Conservation (phyloP, 2,113 vertebrate genomes). For the Ellobius talpinus region DNA sequence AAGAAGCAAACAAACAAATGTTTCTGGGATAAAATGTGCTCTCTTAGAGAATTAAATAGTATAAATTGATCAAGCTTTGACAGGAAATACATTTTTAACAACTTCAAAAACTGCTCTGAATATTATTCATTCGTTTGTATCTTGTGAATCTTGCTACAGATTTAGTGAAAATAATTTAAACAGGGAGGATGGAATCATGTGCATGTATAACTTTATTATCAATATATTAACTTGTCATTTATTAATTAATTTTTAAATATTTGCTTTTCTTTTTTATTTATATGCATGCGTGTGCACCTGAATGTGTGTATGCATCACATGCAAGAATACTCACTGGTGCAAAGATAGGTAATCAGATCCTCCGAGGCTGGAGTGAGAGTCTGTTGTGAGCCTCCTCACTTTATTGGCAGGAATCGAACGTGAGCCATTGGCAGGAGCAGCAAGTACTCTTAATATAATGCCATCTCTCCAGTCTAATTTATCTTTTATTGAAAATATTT, state of each 20-base stretch:
- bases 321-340: not conserved
- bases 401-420: accelerated
- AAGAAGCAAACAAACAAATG: not conserved
- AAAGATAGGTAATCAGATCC: accelerated
- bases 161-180: slow-evolving; percentile 42
- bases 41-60: slow-evolving; percentile 43
- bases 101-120: slow-evolving; percentile 20
- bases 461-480: not conserved
- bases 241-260: not conserved
- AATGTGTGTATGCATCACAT: not conserved
- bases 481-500: not conserved
- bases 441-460: not conserved
- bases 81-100: slow-evolving; percentile 33
- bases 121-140: not conserved
- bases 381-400: not conserved
- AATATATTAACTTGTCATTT: not conserved
- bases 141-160: not conserved
- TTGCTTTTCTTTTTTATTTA: not conserved
- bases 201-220: not conserved
- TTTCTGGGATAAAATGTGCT: slow-evolving; percentile 45
- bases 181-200: not conserved
- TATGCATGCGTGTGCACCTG: not conserved
- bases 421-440: not conserved
- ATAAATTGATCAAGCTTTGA: slow-evolving; percentile 44
- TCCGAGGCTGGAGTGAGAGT: accelerated